Conservation (phyloP, 1,140 invertebrate genomes). For the Anoplolepis gracilipes region DNA sequence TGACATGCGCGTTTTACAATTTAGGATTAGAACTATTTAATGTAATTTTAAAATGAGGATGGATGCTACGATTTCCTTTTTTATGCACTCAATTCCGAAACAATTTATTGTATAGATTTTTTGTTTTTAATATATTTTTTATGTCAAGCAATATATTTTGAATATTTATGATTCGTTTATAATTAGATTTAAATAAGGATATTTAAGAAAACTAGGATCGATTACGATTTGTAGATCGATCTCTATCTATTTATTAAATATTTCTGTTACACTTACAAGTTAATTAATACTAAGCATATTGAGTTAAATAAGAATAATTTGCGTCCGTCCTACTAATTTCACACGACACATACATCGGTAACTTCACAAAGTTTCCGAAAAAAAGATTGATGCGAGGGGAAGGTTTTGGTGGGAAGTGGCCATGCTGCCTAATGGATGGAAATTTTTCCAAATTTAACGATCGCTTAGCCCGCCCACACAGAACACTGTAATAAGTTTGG, state of each 20-base stretch:
- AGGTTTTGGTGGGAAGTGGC: constrained; percentile 57
- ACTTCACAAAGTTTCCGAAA: constrained; percentile 42
- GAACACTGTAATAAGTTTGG: constrained; percentile 75
- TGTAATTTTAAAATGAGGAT: not conserved
- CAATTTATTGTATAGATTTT: not conserved
- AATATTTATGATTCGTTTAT: not conserved
- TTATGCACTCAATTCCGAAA: not conserved
- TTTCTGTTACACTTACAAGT: not conserved
- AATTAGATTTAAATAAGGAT: not conserved
- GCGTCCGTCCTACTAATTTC: not conserved
- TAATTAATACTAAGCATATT: not conserved
- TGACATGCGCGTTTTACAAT: not conserved
- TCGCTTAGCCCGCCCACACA: constrained; percentile 83
- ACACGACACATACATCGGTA: not conserved
- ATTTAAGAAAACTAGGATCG: not conserved
- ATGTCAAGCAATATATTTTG: not conserved
- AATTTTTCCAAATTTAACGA: constrained; percentile 80
- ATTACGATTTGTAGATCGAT: not conserved
- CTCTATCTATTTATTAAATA: not conserved
- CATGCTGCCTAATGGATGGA: constrained; percentile 65
- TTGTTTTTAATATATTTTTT: no score
- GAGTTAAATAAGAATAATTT: constrained; percentile 13
- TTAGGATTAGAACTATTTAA: not conserved
- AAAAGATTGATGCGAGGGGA: constrained; percentile 59
- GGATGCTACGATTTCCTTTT: not conserved